These are phyloP conservation scores for Brachionichthys hirsutus DNA, from an alignment of 2,113 vertebrate genomes.

Conservation along the genomic window DNA sequence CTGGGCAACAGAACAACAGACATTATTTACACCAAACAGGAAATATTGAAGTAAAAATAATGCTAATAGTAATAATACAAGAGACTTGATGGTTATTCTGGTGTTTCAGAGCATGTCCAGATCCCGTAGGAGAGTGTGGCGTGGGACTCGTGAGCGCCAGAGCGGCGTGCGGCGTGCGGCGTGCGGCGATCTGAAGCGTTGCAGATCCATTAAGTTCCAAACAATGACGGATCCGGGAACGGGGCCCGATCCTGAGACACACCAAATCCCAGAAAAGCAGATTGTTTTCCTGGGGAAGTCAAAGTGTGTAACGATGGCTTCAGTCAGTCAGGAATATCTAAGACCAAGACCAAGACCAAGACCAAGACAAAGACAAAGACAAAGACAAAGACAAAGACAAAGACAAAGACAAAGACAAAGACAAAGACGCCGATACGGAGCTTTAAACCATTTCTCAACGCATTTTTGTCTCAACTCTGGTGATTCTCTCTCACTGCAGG, in stretches of 20 bases:
- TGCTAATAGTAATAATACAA: neutral
- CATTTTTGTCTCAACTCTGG: conserved; percentile 2
- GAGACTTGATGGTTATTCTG: conserved; percentile 34
- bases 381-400: too few species aligned
- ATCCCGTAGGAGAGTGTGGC: conserved; percentile 14
- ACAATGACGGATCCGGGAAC: too few species aligned
- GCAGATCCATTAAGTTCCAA: conserved; percentile 4
- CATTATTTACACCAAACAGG: conserved; percentile 67
- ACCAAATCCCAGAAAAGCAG: conserved; percentile 36
- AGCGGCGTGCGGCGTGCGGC: too few species aligned
- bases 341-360: too few species aligned
- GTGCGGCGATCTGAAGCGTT: conserved; percentile 20
- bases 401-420: too few species aligned
- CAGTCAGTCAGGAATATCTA: too few species aligned
- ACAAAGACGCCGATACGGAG: neutral
- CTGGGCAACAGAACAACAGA: conserved; percentile 52
- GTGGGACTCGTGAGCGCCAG: conserved; percentile 35
- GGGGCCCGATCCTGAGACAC: conserved; percentile 9
- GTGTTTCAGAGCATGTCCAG: conserved; percentile 27
- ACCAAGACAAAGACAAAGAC: too few species aligned
- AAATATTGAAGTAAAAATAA: conserved; percentile 44
- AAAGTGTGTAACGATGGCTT: too few species aligned
- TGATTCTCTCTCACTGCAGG: conserved; percentile 8
- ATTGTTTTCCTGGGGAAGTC: neutral
- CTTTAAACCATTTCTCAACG: conserved; percentile 10